Evolutionary conservation across 1,140 invertebrate genomes (phyloP).

Genomic region (Pteromalus puparum): DNA sequence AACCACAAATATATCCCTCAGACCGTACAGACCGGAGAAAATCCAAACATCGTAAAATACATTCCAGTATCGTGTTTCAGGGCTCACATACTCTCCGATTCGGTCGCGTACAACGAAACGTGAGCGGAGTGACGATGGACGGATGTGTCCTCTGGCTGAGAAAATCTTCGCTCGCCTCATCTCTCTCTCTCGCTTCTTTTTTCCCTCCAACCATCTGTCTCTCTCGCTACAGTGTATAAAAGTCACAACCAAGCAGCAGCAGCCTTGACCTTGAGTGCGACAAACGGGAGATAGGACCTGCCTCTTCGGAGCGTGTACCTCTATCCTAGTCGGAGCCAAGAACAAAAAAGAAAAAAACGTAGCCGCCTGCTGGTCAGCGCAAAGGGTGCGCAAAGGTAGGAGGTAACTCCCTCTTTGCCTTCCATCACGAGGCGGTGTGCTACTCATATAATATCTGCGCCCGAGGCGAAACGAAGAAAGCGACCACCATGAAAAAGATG

Average conservation of each 20-base stretch:
- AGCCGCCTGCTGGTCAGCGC: conserved; percentile 3
- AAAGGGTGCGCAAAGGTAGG: conserved; percentile 27
- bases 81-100: not conserved
- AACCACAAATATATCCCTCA: not conserved
- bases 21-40: not conserved
- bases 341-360: not conserved
- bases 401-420: conserved; percentile 56
- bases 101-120: conserved; percentile 24
- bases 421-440: not conserved
- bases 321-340: conserved; percentile 6
- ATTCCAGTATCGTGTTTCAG: conserved; percentile 47
- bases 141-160: conserved; percentile 16
- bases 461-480: conserved; percentile 53
- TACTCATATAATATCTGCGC: not conserved
- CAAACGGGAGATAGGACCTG: conserved; percentile 57
- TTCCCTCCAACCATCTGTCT: not conserved
- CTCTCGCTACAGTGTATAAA: conserved; percentile 4
- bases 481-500: conserved; percentile 62
- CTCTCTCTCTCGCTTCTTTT: not conserved
- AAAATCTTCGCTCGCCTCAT: conserved; percentile 22
- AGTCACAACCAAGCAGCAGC: conserved; percentile 19
- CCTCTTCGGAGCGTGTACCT: conserved; percentile 35
- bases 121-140: conserved; percentile 48
- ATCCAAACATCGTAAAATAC: conserved; percentile 39
- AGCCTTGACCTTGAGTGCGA: conserved; percentile 65